phyloP scores from a whole-genome alignment of 2,797 vertebrate species.

The Apogon talboti region DNA sequence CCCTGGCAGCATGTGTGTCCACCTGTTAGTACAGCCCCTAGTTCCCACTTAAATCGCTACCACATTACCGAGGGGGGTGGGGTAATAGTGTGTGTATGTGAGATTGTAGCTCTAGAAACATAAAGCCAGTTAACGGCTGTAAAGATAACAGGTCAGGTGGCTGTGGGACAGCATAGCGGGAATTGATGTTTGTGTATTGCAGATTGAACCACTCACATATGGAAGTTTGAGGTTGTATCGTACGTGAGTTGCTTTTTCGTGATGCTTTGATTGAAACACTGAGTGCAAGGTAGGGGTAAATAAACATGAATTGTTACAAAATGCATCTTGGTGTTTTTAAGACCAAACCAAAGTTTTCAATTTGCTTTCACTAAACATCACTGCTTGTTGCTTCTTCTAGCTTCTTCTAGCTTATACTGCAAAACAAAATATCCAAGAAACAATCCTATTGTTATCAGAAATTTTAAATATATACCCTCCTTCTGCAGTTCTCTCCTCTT shows the following conservation, averaged over 20 bases:
- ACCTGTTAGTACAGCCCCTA: conserved; percentile 77
- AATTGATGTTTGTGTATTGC: conserved; percentile 5
- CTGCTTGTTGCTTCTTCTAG: too few relatives aligned
- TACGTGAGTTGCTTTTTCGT: neutral
- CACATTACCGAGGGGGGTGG: conserved; percentile 54
- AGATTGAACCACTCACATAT: conserved; percentile 25
- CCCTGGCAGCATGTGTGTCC: conserved; percentile 74
- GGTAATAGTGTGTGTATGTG: conserved; percentile 34
- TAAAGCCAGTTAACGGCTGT: conserved; percentile 37
- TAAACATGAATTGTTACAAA: neutral
- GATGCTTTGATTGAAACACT: neutral
- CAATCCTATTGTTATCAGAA: too few relatives aligned
- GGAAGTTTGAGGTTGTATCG: conserved; percentile 14
- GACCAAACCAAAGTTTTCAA: neutral
- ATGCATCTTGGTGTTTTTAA: neutral
- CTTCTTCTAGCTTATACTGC: too few relatives aligned
- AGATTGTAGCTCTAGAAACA: conserved; percentile 41
- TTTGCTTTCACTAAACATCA: too few relatives aligned
- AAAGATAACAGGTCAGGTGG: conserved; percentile 1
- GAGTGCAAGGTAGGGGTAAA: neutral
- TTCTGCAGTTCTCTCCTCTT: too few relatives aligned
- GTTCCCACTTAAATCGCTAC: conserved; percentile 76
- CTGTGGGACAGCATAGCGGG: neutral
- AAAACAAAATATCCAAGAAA: too few relatives aligned
- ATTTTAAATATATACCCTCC: too few relatives aligned